A percentile compares a stretch with the other conserved stretches of the same genome.
These are phyloP conservation scores for Drosophila orosa DNA, from an alignment of 1,140 invertebrate species.

Conservation along the genomic window DNA sequence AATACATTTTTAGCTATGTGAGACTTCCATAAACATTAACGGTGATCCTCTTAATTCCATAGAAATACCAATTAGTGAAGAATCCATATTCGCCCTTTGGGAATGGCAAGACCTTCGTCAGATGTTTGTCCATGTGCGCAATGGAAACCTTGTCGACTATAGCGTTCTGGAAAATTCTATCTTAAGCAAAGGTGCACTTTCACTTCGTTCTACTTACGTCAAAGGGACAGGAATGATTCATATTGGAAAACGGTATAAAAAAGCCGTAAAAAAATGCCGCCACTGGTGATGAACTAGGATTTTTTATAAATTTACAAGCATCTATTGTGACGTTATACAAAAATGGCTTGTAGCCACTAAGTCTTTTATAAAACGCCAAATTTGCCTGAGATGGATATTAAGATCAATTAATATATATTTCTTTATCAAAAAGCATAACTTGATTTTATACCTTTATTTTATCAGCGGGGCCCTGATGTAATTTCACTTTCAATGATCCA, in stretches of 20 bases:
- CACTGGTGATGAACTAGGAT: not conserved
- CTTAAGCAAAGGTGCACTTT: not conserved
- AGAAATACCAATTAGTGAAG: not conserved
- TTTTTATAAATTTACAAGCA: not conserved
- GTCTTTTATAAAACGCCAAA: not conserved
- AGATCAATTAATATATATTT: not conserved
- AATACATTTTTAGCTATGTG: no score
- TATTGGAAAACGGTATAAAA: not conserved
- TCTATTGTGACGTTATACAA: not conserved
- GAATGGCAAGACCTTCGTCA: not conserved
- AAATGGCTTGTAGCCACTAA: not conserved
- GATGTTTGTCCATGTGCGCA: not conserved
- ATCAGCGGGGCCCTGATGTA: not conserved
- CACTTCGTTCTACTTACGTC: not conserved
- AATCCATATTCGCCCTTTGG: slow-evolving; percentile 8
- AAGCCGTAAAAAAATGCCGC: not conserved
- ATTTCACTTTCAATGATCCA: not conserved
- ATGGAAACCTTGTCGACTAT: not conserved
- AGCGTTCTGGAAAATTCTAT: not conserved
- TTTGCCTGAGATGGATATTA: not conserved
- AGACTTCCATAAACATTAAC: slow-evolving; percentile 2
- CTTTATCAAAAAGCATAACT: not conserved
- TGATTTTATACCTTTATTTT: not conserved
- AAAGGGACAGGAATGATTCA: not conserved
- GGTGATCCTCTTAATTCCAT: not conserved